Evolutionary conservation across 2,888 invertebrate species (phyloP).

Genomic region (Folsomia candida): DNA sequence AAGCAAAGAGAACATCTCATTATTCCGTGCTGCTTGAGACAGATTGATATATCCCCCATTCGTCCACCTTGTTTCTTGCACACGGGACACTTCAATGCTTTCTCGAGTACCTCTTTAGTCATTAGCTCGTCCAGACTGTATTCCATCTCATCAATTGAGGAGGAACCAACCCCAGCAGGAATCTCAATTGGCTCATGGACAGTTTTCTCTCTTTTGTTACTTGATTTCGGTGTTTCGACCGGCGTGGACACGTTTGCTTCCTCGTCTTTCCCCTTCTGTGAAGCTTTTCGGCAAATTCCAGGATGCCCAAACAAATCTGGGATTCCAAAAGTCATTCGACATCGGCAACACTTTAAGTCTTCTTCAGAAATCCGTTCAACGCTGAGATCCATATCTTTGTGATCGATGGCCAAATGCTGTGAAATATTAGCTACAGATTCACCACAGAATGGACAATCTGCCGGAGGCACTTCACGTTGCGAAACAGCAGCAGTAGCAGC

Average conservation of each 20-base stretch:
- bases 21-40: constrained; percentile 43
- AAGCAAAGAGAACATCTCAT: constrained; percentile 48
- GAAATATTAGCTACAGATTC: constrained; percentile 37
- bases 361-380: constrained; percentile 39
- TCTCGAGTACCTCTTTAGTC: constrained; percentile 26
- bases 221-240: background rate
- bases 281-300: constrained; percentile 34
- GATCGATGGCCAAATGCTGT: constrained; percentile 40
- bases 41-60: constrained; percentile 40
- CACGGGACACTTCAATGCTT: constrained; percentile 39
- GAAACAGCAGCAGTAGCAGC: background rate
- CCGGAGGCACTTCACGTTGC: constrained; percentile 30
- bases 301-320: constrained; percentile 44
- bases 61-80: constrained; percentile 36
- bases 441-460: constrained; percentile 49
- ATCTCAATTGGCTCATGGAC: background rate
- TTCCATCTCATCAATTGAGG: constrained; percentile 46
- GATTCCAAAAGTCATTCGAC: constrained; percentile 45
- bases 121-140: constrained; percentile 25
- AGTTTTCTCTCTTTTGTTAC: background rate
- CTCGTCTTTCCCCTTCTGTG: background rate
- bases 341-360: constrained; percentile 43
- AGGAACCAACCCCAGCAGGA: constrained; percentile 45
- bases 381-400: constrained; percentile 41
- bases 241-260: background rate